Percentiles rank a stretch among this genome's conserved stretches.
These are phyloP conservation scores for Platyura marginata DNA, from an alignment of 1,140 invertebrate genomes.

Conservation along the genomic window DNA sequence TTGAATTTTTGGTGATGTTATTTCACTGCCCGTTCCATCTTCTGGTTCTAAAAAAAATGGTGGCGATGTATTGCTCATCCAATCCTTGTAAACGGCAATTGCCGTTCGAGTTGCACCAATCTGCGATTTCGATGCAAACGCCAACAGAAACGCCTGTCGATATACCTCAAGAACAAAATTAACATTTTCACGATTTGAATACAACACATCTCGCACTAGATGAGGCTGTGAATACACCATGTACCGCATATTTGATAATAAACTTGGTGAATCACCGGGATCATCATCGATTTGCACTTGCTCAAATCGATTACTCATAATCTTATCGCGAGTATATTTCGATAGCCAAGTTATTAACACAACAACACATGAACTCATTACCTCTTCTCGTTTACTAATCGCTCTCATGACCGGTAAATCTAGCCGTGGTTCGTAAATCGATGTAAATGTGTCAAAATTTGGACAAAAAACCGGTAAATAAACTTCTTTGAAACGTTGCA, in stretches of 20 bases:
- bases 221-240: slow-evolving; percentile 17
- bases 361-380: slow-evolving; percentile 62
- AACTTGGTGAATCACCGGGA: slow-evolving; percentile 8
- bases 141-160: slow-evolving; percentile 78
- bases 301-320: slow-evolving; percentile 22
- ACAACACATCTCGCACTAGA: slow-evolving; percentile 74
- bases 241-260: slow-evolving; percentile 8
- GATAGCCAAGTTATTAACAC: slow-evolving; percentile 78
- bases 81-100: slow-evolving; percentile 88
- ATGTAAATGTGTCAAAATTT: slow-evolving; percentile 64
- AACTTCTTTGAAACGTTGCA: slow-evolving; percentile 80
- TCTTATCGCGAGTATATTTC: slow-evolving; percentile 54
- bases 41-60: slow-evolving; percentile 72
- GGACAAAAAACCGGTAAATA: slow-evolving; percentile 86
- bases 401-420: slow-evolving; percentile 43
- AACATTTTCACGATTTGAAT: slow-evolving; percentile 75
- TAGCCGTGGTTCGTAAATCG: slow-evolving; percentile 72
- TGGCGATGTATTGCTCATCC: slow-evolving; percentile 64
- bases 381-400: slow-evolving; percentile 30
- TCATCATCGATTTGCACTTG: slow-evolving; percentile 26
- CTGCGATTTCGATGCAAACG: slow-evolving; percentile 49
- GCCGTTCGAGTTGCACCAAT: slow-evolving; percentile 73
- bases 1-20: slow-evolving; percentile 17
- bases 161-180: slow-evolving; percentile 92
- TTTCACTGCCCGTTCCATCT: slow-evolving; percentile 25